Evolutionary conservation across 1,140 invertebrate species (phyloP).

Genomic region (Atta cephalotes): DNA sequence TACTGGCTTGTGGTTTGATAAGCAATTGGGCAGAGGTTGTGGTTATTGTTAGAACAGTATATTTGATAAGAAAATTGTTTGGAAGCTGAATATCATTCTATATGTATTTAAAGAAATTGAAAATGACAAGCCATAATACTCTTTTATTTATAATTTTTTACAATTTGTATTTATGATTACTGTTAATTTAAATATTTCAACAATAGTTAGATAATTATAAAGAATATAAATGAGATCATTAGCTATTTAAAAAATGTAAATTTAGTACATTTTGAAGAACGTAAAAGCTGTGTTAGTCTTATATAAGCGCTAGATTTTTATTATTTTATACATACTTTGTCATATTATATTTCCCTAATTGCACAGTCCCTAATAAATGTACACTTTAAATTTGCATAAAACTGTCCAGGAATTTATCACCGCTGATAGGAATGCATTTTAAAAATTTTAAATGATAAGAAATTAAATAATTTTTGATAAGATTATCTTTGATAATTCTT

Average conservation of each 20-base stretch:
- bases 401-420: background rate
- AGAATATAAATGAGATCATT: background rate
- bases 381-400: conserved; percentile 5
- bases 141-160: conserved; percentile 17
- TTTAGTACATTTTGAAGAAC: background rate
- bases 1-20: conserved; percentile 29
- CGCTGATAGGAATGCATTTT: background rate
- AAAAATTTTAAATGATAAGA: conserved; percentile 26
- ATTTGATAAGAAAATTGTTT: background rate
- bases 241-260: background rate
- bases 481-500: conserved; percentile 5
- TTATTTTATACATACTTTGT: background rate
- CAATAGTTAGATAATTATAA: background rate
- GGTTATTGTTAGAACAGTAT: conserved; percentile 21
- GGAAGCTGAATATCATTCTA: background rate
- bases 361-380: background rate
- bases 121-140: conserved; percentile 12
- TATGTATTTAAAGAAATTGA: background rate
- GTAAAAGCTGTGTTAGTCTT: conserved; percentile 16
- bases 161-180: background rate
- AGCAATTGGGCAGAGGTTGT: conserved; percentile 6
- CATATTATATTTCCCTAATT: conserved; percentile 18
- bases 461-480: background rate
- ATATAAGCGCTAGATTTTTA: conserved; percentile 25
- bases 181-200: conserved; percentile 14